Conservation (phyloP, 2,797 vertebrate genomes). For the Pampus argenteus region DNA sequence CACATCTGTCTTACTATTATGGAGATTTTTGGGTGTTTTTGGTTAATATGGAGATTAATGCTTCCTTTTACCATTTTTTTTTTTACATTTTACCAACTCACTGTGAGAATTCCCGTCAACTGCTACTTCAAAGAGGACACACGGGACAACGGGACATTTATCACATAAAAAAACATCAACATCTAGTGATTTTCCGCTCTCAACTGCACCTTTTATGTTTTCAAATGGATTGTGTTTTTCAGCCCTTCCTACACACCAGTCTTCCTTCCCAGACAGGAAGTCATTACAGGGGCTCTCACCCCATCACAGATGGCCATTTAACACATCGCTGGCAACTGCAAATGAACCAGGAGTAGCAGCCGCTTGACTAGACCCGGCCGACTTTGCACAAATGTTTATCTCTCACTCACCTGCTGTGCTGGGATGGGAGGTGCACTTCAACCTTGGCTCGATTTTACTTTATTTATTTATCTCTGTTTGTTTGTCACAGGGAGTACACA, state of each 20-base stretch:
- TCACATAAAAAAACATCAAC: slow-evolving; percentile 14
- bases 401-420: slow-evolving; percentile 71
- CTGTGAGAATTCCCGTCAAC: background rate
- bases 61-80: background rate
- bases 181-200: slow-evolving; percentile 24
- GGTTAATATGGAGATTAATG: background rate
- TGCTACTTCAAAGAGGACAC: slow-evolving; percentile 11
- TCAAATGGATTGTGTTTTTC: slow-evolving; percentile 43
- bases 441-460: slow-evolving; percentile 45
- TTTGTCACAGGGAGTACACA: slow-evolving; percentile 30
- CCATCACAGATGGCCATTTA: slow-evolving; percentile 83
- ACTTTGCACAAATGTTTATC: slow-evolving; percentile 77
- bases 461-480: slow-evolving; percentile 39
- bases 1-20: background rate
- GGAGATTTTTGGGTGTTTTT: background rate
- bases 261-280: slow-evolving; percentile 77
- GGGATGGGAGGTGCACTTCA: slow-evolving; percentile 52
- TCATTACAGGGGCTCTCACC: slow-evolving; percentile 76
- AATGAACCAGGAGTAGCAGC: slow-evolving; percentile 77
- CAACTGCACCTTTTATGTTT: slow-evolving; percentile 41
- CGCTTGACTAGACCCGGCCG: slow-evolving; percentile 64
- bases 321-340: slow-evolving; percentile 82
- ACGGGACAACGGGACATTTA: background rate
- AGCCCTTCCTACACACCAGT: slow-evolving; percentile 45
- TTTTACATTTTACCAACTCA: no score